phyloP scores from a whole-genome alignment of 2,113 vertebrate genomes.

The Anguilla japonica region DNA sequence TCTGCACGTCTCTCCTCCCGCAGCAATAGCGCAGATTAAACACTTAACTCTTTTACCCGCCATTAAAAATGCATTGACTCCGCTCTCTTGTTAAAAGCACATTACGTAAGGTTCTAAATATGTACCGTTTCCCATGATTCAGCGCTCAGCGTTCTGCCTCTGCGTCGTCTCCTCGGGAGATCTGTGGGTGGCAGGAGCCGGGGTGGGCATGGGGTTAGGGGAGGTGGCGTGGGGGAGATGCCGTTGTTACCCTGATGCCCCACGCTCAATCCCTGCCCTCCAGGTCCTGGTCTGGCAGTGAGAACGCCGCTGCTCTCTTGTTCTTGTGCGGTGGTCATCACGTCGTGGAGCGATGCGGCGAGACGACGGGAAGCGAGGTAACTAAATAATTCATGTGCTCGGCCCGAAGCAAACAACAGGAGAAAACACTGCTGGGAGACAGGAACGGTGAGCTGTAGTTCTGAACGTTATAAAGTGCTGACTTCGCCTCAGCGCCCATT shows the following conservation, averaged over 20 bases:
- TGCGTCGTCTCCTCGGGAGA: not conserved
- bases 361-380: not conserved
- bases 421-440: not conserved
- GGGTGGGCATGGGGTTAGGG: not conserved
- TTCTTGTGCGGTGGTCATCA: not conserved
- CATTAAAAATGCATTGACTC: conserved; percentile 5
- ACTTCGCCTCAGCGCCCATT: not conserved
- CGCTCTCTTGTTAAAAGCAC: not conserved
- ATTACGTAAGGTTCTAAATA: not conserved
- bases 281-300: not conserved
- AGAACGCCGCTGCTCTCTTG: not conserved
- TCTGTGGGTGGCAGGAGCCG: not conserved
- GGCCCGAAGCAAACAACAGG: not conserved
- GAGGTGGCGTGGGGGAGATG: too few relatives aligned
- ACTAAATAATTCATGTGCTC: not conserved
- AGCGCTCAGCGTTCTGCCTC: not conserved
- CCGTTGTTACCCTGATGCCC: not conserved
- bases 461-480: not conserved
- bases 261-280: not conserved
- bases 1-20: not conserved
- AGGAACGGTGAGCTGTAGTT: not conserved
- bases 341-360: not conserved
- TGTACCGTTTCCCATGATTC: not conserved
- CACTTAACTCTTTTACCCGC: not conserved
- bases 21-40: not conserved